Percentiles rank a stretch among this genome's conserved stretches.
Conservation (phyloP, 2,113 vertebrate species). For the Strix aluco region DNA sequence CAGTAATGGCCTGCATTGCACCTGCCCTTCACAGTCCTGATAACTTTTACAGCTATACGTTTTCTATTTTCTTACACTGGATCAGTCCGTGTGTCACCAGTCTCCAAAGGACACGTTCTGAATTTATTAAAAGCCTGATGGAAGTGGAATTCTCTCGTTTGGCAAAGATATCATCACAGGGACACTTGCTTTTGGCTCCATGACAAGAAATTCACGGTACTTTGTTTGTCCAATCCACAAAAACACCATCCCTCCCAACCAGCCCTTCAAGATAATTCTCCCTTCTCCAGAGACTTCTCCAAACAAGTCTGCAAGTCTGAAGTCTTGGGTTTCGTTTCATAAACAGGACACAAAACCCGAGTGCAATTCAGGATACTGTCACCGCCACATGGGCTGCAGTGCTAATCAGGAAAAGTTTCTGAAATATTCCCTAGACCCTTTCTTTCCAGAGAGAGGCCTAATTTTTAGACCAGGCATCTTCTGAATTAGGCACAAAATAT, state of each 20-base stretch:
- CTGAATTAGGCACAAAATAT: constrained; percentile 88
- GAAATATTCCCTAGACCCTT: constrained; percentile 87
- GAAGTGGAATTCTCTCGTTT: constrained; percentile 31
- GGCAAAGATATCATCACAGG: neutral
- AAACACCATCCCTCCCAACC: constrained; percentile 17
- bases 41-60: neutral
- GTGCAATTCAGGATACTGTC: constrained; percentile 82
- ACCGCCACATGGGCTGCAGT: constrained; percentile 80
- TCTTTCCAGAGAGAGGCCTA: constrained; percentile 87
- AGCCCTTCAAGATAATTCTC: constrained; percentile 43
- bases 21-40: constrained; percentile 34
- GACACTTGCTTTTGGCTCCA: constrained; percentile 35
- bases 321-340: constrained; percentile 82
- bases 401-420: constrained; percentile 88
- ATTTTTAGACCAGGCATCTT: constrained; percentile 86
- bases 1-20: neutral
- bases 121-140: constrained; percentile 36
- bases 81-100: constrained; percentile 10
- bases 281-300: constrained; percentile 59
- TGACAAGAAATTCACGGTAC: constrained; percentile 19
- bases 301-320: constrained; percentile 48
- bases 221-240: constrained; percentile 32
- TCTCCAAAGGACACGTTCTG: constrained; percentile 42
- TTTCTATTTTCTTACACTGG: constrained; percentile 25
- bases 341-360: constrained; percentile 85